phyloP scores from a whole-genome alignment of 2,888 invertebrate species.

The Steinernema carpocapsae region DNA sequence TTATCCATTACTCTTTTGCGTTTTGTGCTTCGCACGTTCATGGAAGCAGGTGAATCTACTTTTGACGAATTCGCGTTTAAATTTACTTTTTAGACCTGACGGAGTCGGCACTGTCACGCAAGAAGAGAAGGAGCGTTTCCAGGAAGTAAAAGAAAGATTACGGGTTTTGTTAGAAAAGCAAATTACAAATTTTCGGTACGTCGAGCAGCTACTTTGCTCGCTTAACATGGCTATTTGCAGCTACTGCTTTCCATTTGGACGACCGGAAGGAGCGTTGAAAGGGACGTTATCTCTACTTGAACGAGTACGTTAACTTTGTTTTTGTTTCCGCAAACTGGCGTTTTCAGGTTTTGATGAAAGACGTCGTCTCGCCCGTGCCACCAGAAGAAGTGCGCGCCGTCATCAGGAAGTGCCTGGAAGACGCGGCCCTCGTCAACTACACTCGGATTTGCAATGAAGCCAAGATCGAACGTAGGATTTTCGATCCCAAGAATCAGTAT shows the following conservation, averaged over 20 bases:
- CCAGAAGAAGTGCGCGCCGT: conserved; percentile 91
- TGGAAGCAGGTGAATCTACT: conserved; percentile 84
- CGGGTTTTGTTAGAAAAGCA: conserved; percentile 91
- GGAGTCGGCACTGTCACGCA: conserved; percentile 97
- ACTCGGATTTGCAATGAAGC: conserved; percentile 92
- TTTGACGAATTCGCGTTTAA: conserved; percentile 1
- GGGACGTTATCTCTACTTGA: conserved; percentile 93
- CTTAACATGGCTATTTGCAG: conserved; percentile 71
- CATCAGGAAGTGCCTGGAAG: conserved; percentile 95
- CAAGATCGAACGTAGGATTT: conserved; percentile 95
- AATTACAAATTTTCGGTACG: conserved; percentile 95
- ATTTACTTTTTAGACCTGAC: conserved; percentile 79
- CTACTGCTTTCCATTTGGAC: conserved; percentile 96
- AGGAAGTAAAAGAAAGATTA: conserved; percentile 92
- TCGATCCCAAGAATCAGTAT: no score
- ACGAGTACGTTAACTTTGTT: conserved; percentile 74
- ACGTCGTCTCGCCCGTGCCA: conserved; percentile 94
- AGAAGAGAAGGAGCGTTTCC: conserved; percentile 89
- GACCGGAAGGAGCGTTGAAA: conserved; percentile 96
- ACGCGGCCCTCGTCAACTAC: conserved; percentile 95
- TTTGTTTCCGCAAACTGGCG: neutral
- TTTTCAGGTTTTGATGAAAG: conserved; percentile 89
- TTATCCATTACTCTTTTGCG: conserved; percentile 98
- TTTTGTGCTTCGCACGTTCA: conserved; percentile 99
- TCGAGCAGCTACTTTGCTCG: neutral